Base-by-base conservation (phyloP, 2,888 invertebrate genomes). In the Amitus sp. region DNA sequence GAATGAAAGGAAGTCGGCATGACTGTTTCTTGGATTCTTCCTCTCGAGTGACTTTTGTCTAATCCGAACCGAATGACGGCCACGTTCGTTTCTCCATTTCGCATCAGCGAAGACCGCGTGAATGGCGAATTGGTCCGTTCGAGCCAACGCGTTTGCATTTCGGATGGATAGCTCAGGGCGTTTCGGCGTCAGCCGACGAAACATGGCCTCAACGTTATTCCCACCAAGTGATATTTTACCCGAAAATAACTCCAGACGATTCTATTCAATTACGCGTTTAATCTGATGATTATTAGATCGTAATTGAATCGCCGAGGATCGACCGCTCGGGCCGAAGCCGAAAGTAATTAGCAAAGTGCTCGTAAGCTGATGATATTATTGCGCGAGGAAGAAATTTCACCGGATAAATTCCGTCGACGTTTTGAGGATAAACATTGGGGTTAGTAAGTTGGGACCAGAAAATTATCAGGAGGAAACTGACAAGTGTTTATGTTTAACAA, bases 131-230 rank as follows among this genome's bases (percentile, higher is more conserved):
- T 40, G 10, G 40, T 47, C 46, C 30, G 28, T 58, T 58, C 34
- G 45, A 47, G 28, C 50, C 45, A 52, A 48, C 53, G 42, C 47
- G 54, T 37, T 48, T 55, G 57, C 50, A 51, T 50, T 46, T 37
- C 50, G 58, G 43, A 47, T 62, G 62, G 51, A 57, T 57, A 50
- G 37, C 34, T 57, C 4, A 13, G 27, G 12, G 33, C 51, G 56
- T 56, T 62, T 49, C 23, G 23, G 43, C 23, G 43, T 43, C 43
- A 23, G 23, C 43, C 43, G 43, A 43, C 27, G 43, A 43, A 23
- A 43, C 23, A 43, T 13, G 23, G 5, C 18, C 2, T 1, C 43
- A 20, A 12, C 3, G 2, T 39, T 39, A 7, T 12, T 18, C 39
- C 39, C 4, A 42, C 10, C 42, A 42, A 18, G 42, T 42, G 42